Evolutionary conservation across 2,797 vertebrate genomes (phyloP).

Genomic region (Amblyraja radiata): DNA sequence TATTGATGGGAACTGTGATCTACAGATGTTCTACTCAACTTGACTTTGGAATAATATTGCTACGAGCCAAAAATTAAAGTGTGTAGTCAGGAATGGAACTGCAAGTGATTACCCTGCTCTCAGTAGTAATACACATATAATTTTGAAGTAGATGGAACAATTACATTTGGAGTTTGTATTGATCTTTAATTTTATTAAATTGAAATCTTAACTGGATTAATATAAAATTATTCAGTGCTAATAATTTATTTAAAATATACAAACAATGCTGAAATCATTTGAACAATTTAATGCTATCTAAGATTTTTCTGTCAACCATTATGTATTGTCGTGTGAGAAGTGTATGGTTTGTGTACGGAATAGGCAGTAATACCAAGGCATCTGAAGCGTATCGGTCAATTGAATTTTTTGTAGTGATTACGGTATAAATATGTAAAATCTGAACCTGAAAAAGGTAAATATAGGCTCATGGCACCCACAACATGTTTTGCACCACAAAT

Average conservation of each 20-base stretch:
- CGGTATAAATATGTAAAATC: not conserved
- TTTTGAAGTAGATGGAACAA: slow-evolving; percentile 1
- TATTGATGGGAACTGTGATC: not conserved
- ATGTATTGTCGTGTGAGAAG: not conserved
- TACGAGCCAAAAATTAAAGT: not conserved
- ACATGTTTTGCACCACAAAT: not conserved
- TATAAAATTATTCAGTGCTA: not conserved
- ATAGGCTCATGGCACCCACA: not conserved
- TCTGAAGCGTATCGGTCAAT: not conserved
- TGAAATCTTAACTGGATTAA: not conserved
- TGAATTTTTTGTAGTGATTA: not conserved
- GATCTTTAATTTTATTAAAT: not conserved
- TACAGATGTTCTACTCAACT: not conserved
- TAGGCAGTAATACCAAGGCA: not conserved
- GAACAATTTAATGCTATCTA: not conserved
- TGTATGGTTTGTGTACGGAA: not conserved
- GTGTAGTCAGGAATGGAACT: not conserved
- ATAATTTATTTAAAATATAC: not conserved
- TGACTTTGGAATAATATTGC: not conserved
- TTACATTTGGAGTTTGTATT: not conserved
- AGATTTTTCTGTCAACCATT: not conserved
- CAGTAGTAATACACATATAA: not conserved
- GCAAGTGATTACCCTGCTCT: not conserved
- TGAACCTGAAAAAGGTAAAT: not conserved
- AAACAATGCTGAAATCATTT: not conserved